These are phyloP conservation scores for Dromaius novaehollandiae DNA, from an alignment of 2,113 vertebrate species.

Conservation along the genomic window DNA sequence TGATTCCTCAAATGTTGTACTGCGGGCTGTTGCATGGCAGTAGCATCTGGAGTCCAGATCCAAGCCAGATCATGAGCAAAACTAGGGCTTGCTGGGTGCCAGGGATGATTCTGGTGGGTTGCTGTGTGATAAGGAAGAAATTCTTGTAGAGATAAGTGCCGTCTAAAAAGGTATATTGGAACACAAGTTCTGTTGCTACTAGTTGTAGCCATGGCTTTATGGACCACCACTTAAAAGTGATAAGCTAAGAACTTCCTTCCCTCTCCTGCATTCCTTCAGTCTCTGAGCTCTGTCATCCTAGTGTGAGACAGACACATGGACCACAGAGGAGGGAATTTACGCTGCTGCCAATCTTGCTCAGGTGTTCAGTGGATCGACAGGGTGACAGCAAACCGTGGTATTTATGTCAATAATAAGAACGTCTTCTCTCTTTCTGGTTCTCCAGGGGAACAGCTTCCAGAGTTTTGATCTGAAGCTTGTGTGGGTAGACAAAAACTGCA, in stretches of 20 bases:
- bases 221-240: background rate
- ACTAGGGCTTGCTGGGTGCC: background rate
- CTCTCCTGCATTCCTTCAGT: background rate
- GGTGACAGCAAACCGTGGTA: background rate
- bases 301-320: background rate
- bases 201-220: background rate
- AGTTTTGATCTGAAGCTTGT: constrained; percentile 78
- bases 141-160: background rate
- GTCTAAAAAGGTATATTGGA: background rate
- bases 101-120: background rate
- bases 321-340: background rate
- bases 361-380: background rate
- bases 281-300: rapidly evolving
- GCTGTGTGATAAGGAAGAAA: background rate
- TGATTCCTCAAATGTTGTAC: background rate
- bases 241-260: background rate
- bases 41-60: background rate
- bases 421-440: background rate
- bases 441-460: constrained; percentile 70
- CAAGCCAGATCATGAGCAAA: background rate
- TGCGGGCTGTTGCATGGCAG: background rate
- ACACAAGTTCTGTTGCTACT: background rate
- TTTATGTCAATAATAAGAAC: background rate
- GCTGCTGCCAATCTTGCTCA: background rate
- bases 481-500: constrained; percentile 66